These are phyloP conservation scores for Eupithecia inturbata DNA, from an alignment of 2,888 invertebrate species.

Conservation along the genomic window DNA sequence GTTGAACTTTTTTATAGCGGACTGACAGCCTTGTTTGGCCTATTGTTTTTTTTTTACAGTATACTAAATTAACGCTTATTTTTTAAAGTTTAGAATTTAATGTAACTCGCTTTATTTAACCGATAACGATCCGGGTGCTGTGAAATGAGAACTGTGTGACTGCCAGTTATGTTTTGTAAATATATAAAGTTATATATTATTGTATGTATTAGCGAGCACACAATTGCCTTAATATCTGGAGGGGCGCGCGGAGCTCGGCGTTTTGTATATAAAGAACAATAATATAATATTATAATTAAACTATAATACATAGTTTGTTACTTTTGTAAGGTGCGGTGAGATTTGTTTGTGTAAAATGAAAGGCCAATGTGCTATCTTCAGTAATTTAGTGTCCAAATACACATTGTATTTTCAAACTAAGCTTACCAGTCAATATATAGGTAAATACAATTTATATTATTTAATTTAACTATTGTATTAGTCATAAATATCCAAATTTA, in stretches of 20 bases:
- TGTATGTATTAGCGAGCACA: constrained; percentile 71
- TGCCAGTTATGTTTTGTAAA: constrained; percentile 79
- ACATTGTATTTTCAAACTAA: constrained; percentile 79
- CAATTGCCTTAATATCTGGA: constrained; percentile 68
- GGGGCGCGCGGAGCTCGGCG: constrained; percentile 70
- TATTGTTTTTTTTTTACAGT: constrained; percentile 65
- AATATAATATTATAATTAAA: constrained; percentile 68
- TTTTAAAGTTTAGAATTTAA: constrained; percentile 62
- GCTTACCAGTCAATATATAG: constrained; percentile 82
- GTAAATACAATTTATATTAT: constrained; percentile 80
- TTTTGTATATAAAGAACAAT: constrained; percentile 80
- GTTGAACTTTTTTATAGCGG: constrained; percentile 64
- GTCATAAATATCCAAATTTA: constrained; percentile 85
- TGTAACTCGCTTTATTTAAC: constrained; percentile 71
- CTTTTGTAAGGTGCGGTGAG: constrained; percentile 77
- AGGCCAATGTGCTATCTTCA: constrained; percentile 76
- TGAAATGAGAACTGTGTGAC: constrained; percentile 62
- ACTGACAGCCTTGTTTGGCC: constrained; percentile 68
- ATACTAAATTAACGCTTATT: constrained; percentile 52
- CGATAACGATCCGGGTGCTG: constrained; percentile 72
- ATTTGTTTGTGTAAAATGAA: constrained; percentile 66
- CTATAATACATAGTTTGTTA: constrained; percentile 79
- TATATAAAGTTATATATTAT: constrained; percentile 71
- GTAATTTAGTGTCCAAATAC: constrained; percentile 77
- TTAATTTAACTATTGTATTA: constrained; percentile 82